Conservation (phyloP, 2,113 vertebrate species). For the Bostrychus sinensis region DNA sequence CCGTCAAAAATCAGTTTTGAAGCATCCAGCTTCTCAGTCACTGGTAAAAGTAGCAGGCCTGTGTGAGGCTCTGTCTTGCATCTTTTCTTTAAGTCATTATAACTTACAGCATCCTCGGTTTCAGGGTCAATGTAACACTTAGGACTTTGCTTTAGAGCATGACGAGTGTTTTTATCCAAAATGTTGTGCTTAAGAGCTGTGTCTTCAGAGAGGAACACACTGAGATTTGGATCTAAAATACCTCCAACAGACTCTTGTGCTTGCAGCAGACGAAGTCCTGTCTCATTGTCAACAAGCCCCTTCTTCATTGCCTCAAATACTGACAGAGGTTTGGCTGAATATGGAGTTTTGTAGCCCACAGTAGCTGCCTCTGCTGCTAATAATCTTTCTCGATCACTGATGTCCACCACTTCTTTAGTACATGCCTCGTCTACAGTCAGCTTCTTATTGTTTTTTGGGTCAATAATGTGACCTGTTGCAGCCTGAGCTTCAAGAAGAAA, state of each 20-base stretch:
- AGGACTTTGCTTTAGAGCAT: background rate
- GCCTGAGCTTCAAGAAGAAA: constrained; percentile 92
- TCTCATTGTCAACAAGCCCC: background rate
- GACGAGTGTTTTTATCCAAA: background rate
- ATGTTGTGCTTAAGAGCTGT: background rate
- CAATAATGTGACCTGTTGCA: constrained; percentile 91
- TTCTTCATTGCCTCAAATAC: constrained; percentile 3
- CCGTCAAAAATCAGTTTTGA: constrained; percentile 3
- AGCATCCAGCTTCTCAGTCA: background rate
- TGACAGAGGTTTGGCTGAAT: background rate
- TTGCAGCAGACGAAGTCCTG: constrained; percentile 5
- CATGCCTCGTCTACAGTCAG: constrained; percentile 87
- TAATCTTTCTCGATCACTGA: constrained; percentile 70
- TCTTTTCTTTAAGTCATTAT: constrained; percentile 1
- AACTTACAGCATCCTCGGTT: background rate
- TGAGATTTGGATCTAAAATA: constrained; percentile 3
- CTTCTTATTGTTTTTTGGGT: constrained; percentile 84
- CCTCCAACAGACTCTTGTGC: constrained; percentile 6
- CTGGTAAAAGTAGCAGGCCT: background rate
- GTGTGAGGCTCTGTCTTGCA: background rate
- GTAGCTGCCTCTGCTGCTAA: constrained; percentile 1
- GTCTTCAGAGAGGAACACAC: constrained; percentile 2
- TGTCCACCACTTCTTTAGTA: constrained; percentile 85
- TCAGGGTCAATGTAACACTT: constrained; percentile 11
- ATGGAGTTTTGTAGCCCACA: constrained; percentile 2